Evolutionary conservation across 2,113 vertebrate genomes (phyloP).

Genomic region (Uria lomvia): DNA sequence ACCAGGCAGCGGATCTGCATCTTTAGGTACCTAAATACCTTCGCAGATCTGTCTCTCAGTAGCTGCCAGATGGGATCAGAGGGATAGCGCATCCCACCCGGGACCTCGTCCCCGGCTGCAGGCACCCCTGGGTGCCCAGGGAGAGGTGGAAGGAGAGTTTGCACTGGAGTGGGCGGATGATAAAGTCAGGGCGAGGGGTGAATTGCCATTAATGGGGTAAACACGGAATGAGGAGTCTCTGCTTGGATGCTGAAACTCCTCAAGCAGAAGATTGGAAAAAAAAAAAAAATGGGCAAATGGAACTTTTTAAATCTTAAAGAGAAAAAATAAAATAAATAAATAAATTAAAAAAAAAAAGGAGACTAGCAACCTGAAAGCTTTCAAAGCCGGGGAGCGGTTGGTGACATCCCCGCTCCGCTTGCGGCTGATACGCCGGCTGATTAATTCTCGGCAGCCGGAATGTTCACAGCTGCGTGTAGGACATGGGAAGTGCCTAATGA

Average conservation of each 20-base stretch:
- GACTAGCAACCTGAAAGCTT: neutral
- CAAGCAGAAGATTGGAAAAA: neutral
- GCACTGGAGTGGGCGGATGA: neutral
- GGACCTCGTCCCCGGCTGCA: accelerated
- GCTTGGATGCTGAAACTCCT: neutral
- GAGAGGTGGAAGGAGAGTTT: neutral
- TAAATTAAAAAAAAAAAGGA: too few relatives aligned
- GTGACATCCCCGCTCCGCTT: neutral
- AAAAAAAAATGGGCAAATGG: neutral
- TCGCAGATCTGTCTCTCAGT: neutral
- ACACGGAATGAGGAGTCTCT: accelerated
- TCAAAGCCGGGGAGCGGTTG: neutral
- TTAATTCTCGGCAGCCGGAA: neutral
- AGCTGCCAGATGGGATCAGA: neutral
- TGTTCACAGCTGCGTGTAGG: slow-evolving; percentile 21
- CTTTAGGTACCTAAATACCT: neutral
- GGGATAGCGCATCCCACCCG: accelerated
- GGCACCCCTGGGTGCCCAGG: neutral
- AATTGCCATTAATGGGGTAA: neutral
- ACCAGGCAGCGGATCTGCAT: neutral
- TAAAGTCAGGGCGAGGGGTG: neutral
- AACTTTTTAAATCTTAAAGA: neutral
- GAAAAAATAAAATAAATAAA: neutral
- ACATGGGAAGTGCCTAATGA: slow-evolving; percentile 35
- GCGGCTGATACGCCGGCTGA: neutral